phyloP scores from a whole-genome alignment of 2,888 invertebrate genomes.

The Erebia epiphron region DNA sequence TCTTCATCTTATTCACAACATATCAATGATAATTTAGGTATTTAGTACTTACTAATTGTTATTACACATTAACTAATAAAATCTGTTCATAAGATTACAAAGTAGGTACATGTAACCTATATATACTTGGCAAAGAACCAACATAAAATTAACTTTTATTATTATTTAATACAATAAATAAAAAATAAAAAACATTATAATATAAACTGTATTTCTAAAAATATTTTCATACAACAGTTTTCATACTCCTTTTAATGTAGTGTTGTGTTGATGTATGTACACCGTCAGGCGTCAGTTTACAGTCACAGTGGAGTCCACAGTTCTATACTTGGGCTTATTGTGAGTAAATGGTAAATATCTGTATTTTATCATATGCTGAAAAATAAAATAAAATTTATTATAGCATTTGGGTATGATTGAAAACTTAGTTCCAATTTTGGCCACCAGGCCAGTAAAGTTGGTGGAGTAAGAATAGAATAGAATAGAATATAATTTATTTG shows the following conservation, averaged over 20 bases:
- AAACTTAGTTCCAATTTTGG: too few relatives aligned
- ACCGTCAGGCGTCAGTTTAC: constrained; percentile 76
- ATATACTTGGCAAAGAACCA: constrained; percentile 18
- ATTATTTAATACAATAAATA: constrained; percentile 44
- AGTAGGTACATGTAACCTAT: constrained; percentile 7
- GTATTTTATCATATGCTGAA: constrained; percentile 99
- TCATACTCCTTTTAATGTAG: constrained; percentile 58
- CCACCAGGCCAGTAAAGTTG: too few relatives aligned
- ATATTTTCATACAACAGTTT: constrained; percentile 76
- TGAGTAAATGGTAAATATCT: constrained; percentile 99
- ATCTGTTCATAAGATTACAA: constrained; percentile 23
- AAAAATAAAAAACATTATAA: constrained; percentile 69
- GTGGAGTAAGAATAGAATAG: too few relatives aligned
- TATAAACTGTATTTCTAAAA: constrained; percentile 80
- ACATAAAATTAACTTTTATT: constrained; percentile 13
- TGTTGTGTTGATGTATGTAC: constrained; percentile 47
- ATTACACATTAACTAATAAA: constrained; percentile 25
- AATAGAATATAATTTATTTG: too few relatives aligned
- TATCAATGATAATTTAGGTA: constrained; percentile 22
- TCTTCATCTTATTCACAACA: constrained; percentile 25
- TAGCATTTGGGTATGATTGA: neutral
- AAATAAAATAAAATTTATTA: constrained; percentile 51
- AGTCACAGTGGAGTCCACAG: constrained; percentile 68
- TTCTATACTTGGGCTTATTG: constrained; percentile 97
- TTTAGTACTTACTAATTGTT: neutral